Evolutionary conservation across 35 echinoderm and acorn worm genomes (phyloP).

Genomic region (Amphiura filiformis): DNA sequence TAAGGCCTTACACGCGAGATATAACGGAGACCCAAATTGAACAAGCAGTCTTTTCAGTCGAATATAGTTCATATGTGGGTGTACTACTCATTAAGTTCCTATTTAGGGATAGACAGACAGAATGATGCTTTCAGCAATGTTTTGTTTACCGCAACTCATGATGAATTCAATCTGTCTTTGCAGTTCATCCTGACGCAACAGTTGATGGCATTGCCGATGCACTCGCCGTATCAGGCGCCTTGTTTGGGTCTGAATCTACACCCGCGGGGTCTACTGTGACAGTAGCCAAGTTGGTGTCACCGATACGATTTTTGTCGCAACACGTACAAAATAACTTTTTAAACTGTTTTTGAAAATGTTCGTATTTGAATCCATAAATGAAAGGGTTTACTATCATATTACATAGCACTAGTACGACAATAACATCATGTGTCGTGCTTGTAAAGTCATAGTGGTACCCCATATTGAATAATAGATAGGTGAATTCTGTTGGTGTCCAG

Average conservation of each 20-base stretch:
- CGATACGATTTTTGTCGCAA: background rate
- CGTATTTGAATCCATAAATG: conserved; percentile 72
- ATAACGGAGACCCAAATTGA: too few relatives aligned
- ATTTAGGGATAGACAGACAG: too few relatives aligned
- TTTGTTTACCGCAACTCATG: too few relatives aligned
- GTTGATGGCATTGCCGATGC: background rate
- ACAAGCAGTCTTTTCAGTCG: too few relatives aligned
- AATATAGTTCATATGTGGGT: too few relatives aligned
- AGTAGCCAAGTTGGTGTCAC: background rate
- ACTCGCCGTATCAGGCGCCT: background rate
- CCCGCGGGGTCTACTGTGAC: background rate
- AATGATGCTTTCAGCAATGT: too few relatives aligned
- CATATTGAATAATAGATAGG: conserved; percentile 57
- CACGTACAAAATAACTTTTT: conserved; percentile 37
- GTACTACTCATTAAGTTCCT: too few relatives aligned
- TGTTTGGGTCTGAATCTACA: background rate
- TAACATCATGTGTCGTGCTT: conserved; percentile 40
- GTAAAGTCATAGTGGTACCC: conserved; percentile 59
- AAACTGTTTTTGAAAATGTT: conserved; percentile 51
- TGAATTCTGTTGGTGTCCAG: conserved; percentile 65
- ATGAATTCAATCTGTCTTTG: too few relatives aligned
- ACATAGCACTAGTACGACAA: conserved; percentile 40
- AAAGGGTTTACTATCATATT: conserved; percentile 76
- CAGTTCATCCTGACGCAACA: background rate
- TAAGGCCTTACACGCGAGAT: too few relatives aligned